phyloP scores from a whole-genome alignment of 2,113 vertebrate species.

The Chrysochloris asiatica region DNA sequence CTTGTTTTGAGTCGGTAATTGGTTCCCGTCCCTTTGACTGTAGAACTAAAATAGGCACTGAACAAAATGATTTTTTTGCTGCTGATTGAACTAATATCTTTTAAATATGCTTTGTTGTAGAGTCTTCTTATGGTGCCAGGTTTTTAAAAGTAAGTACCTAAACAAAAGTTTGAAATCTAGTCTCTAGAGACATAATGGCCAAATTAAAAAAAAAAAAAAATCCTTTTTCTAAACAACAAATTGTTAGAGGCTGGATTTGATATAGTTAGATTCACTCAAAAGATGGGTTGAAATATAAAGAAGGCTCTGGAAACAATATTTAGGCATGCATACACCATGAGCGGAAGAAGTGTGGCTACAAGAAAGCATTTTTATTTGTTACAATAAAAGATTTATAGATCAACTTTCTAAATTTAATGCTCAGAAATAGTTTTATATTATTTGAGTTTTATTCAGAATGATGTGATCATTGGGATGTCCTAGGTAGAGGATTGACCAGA shows the following conservation, averaged over 20 bases:
- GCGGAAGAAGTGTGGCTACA: not conserved
- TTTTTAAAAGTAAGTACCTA: conserved; percentile 81
- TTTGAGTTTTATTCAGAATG: not conserved
- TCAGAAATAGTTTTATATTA: not conserved
- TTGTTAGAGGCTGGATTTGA: too few relatives aligned
- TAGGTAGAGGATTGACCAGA: not conserved
- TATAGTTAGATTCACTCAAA: not conserved
- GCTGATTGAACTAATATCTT: conserved; percentile 36
- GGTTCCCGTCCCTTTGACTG: not conserved
- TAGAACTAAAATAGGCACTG: not conserved
- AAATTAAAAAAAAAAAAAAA: not conserved
- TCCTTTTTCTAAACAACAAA: not conserved
- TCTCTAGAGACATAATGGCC: not conserved
- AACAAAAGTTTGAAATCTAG: not conserved
- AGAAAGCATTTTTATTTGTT: not conserved
- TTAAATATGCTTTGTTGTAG: conserved; percentile 78
- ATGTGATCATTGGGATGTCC: not conserved
- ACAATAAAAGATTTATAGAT: not conserved
- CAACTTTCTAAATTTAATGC: not conserved
- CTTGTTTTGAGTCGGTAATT: not conserved
- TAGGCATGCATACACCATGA: not conserved
- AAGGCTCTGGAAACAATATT: not conserved
- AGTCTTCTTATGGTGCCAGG: conserved; percentile 60
- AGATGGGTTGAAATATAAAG: not conserved
- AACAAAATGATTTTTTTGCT: not conserved